Base-by-base conservation (phyloP, 2,797 vertebrate genomes). In the Knipowitschia caucasica region DNA sequence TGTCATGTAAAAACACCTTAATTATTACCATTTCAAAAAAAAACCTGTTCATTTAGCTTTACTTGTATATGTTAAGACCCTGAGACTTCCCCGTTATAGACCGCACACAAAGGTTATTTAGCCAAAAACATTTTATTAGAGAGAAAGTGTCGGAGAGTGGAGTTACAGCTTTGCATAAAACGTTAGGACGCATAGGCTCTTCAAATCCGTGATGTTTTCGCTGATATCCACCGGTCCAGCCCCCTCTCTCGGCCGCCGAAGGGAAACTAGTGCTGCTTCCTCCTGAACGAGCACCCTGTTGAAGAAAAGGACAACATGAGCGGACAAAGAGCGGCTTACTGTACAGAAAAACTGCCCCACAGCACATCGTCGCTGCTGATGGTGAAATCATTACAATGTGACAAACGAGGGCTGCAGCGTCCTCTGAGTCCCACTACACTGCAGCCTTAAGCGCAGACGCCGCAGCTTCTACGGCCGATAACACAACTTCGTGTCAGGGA, bases 201-300 rank as follows among this genome's bases (percentile, higher is more conserved):
- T 75, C 61, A 12, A 56, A 64, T 61, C 61, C 27, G 56, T 62
- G 62, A 59, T 26, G 40, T 55, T 44, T 67, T 53, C 24, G 80
- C 84, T 69, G 82, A 83, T 64, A 84, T 85, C 83, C 53, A 81
- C 85, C 68, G 42, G 72, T 88, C 80, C 85, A 80, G 76, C 72
- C 79, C 80, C 60, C 77, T 63, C 81, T 86, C 77, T 81, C 86
- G 72, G 73, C 73, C 70, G 63, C 53, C 17, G 40, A 23, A 79
- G 54, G 68, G 52, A 60, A 74, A 70, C 79, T 90, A 91, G 73
- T 91, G 89, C 84, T 91, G 89, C 89, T 92, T 92, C 82, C 89
- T 90, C 77, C 89, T 88, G 80, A 92, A 91, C 58, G 89, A 92
- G 81, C 89, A 92, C 64, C 89, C 89, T 91, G 83, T 24, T 5